Evolutionary conservation across 2,888 invertebrate genomes (phyloP).

Genomic region (Drosophila barbarae): DNA sequence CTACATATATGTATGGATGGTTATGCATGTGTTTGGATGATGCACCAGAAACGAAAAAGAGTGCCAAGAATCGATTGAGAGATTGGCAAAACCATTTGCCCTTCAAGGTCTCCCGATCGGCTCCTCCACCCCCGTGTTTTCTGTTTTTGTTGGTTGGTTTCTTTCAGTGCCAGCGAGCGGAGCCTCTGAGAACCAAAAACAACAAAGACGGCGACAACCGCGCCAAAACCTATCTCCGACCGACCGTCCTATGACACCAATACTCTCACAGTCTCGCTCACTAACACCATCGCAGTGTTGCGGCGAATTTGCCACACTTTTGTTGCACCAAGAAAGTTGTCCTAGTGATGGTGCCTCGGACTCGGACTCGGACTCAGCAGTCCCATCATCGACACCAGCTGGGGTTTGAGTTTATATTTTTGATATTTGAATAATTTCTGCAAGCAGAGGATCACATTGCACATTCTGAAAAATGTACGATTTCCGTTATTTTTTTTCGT

Average conservation of each 20-base stretch:
- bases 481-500: not conserved
- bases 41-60: not conserved
- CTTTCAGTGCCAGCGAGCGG: not conserved
- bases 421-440: too few relatives aligned
- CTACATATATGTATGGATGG: too few relatives aligned
- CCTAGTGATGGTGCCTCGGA: constrained; percentile 1
- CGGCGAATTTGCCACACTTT: constrained; percentile 19
- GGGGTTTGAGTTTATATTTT: not conserved
- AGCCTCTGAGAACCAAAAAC: constrained; percentile 8
- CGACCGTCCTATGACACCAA: constrained; percentile 8
- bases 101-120: not conserved
- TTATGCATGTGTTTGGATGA: not conserved
- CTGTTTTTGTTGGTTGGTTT: not conserved
- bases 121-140: not conserved
- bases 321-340: not conserved
- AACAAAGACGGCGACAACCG: not conserved
- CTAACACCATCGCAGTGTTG: not conserved
- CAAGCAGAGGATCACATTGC: too few relatives aligned
- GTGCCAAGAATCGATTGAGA: not conserved
- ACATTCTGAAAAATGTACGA: too few relatives aligned
- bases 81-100: not conserved
- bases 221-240: constrained; percentile 8
- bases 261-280: constrained; percentile 1
- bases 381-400: constrained; percentile 4
- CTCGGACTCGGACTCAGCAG: not conserved